Evolutionary conservation across 2,113 vertebrate species (phyloP).

Genomic region (Natator depressus): DNA sequence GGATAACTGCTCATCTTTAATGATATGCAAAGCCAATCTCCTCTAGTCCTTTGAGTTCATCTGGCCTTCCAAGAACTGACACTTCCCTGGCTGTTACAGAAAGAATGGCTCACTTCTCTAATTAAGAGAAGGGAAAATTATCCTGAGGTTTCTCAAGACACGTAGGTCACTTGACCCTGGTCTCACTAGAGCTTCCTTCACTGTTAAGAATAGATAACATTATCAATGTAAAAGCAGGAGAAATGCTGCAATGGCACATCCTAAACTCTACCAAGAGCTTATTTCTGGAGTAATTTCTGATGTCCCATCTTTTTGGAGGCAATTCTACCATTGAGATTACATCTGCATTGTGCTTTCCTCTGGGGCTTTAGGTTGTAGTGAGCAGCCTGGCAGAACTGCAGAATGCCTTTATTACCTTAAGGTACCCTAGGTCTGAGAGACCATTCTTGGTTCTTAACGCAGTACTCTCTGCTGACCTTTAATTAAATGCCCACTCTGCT

Average conservation of each 20-base stretch:
- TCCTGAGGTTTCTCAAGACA: not conserved
- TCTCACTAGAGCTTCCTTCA: not conserved
- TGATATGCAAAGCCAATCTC: not conserved
- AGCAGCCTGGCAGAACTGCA: rapidly evolving
- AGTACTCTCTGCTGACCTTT: not conserved
- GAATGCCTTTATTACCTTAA: not conserved
- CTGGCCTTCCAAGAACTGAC: not conserved
- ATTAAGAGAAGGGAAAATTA: not conserved
- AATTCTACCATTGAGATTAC: not conserved
- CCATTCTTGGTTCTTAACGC: not conserved
- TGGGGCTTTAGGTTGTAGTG: not conserved
- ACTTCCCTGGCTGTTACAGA: not conserved
- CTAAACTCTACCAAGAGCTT: not conserved
- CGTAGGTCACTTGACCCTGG: rapidly evolving
- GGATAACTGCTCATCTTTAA: not conserved
- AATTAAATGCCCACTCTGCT: not conserved
- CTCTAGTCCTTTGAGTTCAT: not conserved
- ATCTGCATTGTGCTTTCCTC: rapidly evolving
- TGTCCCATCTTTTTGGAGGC: not conserved
- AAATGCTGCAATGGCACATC: not conserved
- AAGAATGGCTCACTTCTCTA: not conserved
- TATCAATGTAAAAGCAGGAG: not conserved
- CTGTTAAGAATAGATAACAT: rapidly evolving
- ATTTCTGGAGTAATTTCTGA: not conserved
- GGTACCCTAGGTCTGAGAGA: not conserved